These are phyloP conservation scores for Scaptomyza cyrtandrae DNA, from an alignment of 2,888 invertebrate genomes.

Conservation along the genomic window DNA sequence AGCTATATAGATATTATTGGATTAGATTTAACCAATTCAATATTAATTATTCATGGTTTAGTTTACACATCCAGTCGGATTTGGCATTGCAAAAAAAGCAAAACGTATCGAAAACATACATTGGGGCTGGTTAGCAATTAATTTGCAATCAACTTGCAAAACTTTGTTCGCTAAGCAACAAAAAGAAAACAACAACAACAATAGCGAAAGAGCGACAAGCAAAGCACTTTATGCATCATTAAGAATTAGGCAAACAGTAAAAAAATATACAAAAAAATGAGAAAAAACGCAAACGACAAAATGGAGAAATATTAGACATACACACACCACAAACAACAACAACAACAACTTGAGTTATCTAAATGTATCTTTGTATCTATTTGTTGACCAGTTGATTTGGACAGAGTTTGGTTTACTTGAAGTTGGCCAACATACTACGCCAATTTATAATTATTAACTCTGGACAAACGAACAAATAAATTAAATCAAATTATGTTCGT, in stretches of 20 bases:
- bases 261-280: constrained; percentile 36
- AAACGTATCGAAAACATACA: constrained; percentile 32
- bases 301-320: constrained; percentile 69
- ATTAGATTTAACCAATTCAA: background rate
- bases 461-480: constrained; percentile 73
- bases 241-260: constrained; percentile 75
- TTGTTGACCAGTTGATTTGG: constrained; percentile 28
- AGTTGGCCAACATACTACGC: constrained; percentile 65
- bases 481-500: constrained; percentile 73
- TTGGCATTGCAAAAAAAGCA: constrained; percentile 42
- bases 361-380: constrained; percentile 46
- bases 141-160: constrained; percentile 80
- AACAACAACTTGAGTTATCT: constrained; percentile 26
- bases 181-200: constrained; percentile 11
- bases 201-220: constrained; percentile 39
- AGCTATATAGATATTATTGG: too few relatives aligned
- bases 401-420: constrained; percentile 22
- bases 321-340: constrained; percentile 5
- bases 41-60: constrained; percentile 5
- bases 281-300: constrained; percentile 68
- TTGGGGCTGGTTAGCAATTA: constrained; percentile 62
- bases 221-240: constrained; percentile 79
- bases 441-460: constrained; percentile 80
- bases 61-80: constrained; percentile 8
- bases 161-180: constrained; percentile 49